These are phyloP conservation scores for Catharus fuscescens DNA, from an alignment of 2,113 vertebrate species.

Conservation along the genomic window DNA sequence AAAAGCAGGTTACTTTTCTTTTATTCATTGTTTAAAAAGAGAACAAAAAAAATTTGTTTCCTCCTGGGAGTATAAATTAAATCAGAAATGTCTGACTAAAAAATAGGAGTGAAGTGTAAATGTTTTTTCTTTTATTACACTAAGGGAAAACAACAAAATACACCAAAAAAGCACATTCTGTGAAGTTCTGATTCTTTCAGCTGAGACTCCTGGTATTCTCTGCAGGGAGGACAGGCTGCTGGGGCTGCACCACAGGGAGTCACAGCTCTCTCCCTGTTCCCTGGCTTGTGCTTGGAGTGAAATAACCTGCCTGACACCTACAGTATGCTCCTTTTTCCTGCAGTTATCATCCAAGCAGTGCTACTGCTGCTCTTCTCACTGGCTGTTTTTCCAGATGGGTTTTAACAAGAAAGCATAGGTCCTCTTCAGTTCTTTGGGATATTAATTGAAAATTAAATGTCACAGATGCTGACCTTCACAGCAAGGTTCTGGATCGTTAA, in stretches of 20 bases:
- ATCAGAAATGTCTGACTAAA: neutral
- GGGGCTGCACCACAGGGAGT: neutral
- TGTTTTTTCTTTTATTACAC: neutral
- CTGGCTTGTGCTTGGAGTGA: neutral
- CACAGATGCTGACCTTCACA: neutral
- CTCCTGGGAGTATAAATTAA: neutral
- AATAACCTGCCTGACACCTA: conserved; percentile 10
- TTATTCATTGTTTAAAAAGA: neutral
- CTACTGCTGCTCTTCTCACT: neutral
- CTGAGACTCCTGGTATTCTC: neutral
- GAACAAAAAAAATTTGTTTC: neutral
- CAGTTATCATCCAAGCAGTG: neutral
- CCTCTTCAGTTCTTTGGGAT: neutral
- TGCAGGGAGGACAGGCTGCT: neutral
- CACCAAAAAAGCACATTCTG: neutral
- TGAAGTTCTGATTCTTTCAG: neutral
- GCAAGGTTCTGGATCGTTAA: neutral
- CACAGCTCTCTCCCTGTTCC: neutral
- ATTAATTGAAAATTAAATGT: conserved; percentile 5
- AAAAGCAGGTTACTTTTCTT: neutral
- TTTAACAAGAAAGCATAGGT: neutral
- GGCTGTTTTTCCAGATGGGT: neutral
- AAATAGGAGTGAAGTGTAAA: neutral
- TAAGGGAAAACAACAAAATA: neutral
- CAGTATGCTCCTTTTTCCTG: neutral